Evolutionary conservation across 2,797 vertebrate species (phyloP).

Genomic region (Prunella strophiata): DNA sequence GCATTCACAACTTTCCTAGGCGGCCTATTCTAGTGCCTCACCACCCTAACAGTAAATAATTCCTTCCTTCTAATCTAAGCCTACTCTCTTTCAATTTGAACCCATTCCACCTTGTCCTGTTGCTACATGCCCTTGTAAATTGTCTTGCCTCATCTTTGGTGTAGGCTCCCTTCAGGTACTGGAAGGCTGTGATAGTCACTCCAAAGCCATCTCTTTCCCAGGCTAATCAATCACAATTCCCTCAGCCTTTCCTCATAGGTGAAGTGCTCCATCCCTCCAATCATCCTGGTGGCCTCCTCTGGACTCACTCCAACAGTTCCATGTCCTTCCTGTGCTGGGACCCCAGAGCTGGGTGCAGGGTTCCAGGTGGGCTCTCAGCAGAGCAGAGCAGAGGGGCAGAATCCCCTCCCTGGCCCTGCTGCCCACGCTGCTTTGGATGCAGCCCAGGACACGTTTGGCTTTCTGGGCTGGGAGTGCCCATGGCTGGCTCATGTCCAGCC

Average conservation of each 20-base stretch:
- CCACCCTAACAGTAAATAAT: background rate
- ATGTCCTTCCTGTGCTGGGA: rapidly evolving
- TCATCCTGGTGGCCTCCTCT: background rate
- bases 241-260: background rate
- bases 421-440: background rate
- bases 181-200: no score
- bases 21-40: background rate
- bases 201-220: background rate
- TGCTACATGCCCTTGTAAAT: background rate
- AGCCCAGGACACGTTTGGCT: background rate
- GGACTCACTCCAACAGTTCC: rapidly evolving
- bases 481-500: background rate
- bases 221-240: background rate
- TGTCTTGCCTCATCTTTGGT: background rate
- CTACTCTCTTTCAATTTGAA: background rate
- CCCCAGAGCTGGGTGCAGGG: background rate
- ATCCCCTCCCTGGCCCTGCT: background rate
- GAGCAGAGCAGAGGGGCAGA: background rate
- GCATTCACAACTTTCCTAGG: background rate
- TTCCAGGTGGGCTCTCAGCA: background rate
- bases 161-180: background rate
- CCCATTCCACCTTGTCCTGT: background rate
- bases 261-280: background rate
- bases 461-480: background rate
- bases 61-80: background rate